Conservation (phyloP, 1,140 invertebrate genomes). For the Scaptomyza hsui region DNA sequence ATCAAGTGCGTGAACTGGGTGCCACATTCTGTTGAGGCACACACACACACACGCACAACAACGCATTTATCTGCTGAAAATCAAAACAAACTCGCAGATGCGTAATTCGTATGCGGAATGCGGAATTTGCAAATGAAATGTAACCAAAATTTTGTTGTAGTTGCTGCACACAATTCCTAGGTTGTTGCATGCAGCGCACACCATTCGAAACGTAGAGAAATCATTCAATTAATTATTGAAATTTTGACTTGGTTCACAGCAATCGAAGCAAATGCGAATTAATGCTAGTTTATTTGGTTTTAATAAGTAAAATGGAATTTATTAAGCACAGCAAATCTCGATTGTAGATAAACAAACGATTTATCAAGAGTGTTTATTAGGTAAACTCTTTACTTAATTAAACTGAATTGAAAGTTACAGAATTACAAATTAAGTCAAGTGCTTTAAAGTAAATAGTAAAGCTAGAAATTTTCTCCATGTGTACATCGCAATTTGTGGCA, state of each 20-base stretch:
- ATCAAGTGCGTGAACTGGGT: constrained; percentile 46
- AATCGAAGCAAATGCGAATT: neutral
- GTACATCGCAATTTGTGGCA: too few relatives aligned
- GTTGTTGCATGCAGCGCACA: constrained; percentile 11
- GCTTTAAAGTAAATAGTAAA: too few relatives aligned
- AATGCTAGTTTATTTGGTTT: neutral
- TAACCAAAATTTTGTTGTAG: constrained; percentile 19
- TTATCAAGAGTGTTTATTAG: neutral
- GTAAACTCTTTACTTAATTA: neutral
- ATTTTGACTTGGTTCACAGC: neutral
- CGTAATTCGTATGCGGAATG: constrained; percentile 47
- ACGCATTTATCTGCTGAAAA: constrained; percentile 56
- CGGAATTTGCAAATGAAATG: constrained; percentile 17
- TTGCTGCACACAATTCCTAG: constrained; percentile 4
- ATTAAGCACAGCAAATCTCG: neutral
- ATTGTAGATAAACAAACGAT: neutral
- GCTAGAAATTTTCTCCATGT: too few relatives aligned
- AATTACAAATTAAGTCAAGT: neutral
- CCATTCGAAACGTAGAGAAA: constrained; percentile 14
- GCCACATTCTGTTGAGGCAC: constrained; percentile 34
- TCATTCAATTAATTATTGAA: constrained; percentile 1
- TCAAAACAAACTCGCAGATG: constrained; percentile 59
- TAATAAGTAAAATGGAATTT: neutral
- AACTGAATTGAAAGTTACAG: neutral
- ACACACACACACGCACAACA: constrained; percentile 20